These are phyloP conservation scores for Bubo bubo DNA, from an alignment of 2,113 vertebrate genomes.

Conservation along the genomic window DNA sequence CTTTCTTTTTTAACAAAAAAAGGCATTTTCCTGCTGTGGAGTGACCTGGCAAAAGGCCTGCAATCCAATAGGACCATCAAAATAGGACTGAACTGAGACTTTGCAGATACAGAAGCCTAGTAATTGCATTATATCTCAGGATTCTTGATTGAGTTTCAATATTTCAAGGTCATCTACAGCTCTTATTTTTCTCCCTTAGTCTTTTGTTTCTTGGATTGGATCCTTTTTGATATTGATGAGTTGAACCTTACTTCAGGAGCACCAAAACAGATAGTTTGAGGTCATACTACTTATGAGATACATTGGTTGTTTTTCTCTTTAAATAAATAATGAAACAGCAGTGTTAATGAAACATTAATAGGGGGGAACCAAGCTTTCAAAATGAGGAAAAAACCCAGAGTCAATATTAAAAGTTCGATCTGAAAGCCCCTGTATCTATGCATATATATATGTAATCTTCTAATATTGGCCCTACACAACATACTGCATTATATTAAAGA, in stretches of 20 bases:
- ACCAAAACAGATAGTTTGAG: neutral
- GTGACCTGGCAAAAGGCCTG: neutral
- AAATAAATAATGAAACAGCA: neutral
- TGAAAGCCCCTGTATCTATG: neutral
- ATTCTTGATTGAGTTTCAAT: neutral
- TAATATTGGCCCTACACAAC: neutral
- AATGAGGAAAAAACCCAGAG: neutral
- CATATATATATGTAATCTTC: neutral
- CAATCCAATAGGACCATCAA: neutral
- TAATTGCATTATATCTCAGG: neutral
- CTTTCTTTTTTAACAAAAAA: neutral
- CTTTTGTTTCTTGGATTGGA: neutral
- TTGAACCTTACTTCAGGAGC: neutral
- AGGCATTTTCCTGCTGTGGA: neutral
- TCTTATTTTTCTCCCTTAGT: neutral
- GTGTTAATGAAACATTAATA: neutral
- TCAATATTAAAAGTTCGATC: neutral
- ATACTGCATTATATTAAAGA: neutral
- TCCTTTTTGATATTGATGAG: neutral
- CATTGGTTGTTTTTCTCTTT: neutral
- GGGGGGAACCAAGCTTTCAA: neutral
- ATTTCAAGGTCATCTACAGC: neutral
- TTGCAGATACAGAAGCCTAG: neutral
- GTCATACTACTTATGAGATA: neutral
- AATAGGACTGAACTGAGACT: neutral